Evolutionary conservation across 2,113 vertebrate species (phyloP), one percentile per base, ranked within the genome.

Genomic region (Xiphophorus hellerii): DNA sequence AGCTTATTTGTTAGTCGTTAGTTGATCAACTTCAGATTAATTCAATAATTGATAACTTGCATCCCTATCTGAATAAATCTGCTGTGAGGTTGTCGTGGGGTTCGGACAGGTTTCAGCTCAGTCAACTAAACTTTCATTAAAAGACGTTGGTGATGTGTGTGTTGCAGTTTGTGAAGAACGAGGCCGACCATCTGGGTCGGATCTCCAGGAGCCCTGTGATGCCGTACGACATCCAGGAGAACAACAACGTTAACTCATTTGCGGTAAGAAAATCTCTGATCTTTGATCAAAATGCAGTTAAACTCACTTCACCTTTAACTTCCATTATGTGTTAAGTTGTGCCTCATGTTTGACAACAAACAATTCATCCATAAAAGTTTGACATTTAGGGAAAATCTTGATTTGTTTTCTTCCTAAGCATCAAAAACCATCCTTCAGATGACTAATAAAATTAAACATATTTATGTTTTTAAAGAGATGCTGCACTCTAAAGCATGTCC

Each of bases 161-260:
- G 61, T 83, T 86, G 58, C 88, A 96, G 93, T 91, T 89, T 87
- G 79, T 94, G 80, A 93, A 88, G 78, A 93, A 91, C 83, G 94
- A 93, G 62, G 78, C 69, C 11, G 93, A 94, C 75, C 88, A 93
- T 86, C 91, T 93, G n/a, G 89, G 91, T 62, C 87, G 85, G 62
- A 90, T 88, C 88, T 95, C 93, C 73, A 94, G 95, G 89, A 96
- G 93, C 89, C 93, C 94, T 9, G 90, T 95, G 75, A 93, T 78
- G 71, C 86, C 96, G 86, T 95, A 92, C 69, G 91, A 92, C 88
- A 94, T 91, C 83, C 92, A 92, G 78, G 94, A 95, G 74, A 96
- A 95, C 90, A 92, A 93, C 90, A 95, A 95, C 20, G 92, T 84
- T 15, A 95, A 95, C 94, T 95, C 94, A 25, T 94, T 94, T 84